These are phyloP conservation scores for Chironomus striatipennis DNA, from an alignment of 1,140 invertebrate species.

Conservation along the genomic window DNA sequence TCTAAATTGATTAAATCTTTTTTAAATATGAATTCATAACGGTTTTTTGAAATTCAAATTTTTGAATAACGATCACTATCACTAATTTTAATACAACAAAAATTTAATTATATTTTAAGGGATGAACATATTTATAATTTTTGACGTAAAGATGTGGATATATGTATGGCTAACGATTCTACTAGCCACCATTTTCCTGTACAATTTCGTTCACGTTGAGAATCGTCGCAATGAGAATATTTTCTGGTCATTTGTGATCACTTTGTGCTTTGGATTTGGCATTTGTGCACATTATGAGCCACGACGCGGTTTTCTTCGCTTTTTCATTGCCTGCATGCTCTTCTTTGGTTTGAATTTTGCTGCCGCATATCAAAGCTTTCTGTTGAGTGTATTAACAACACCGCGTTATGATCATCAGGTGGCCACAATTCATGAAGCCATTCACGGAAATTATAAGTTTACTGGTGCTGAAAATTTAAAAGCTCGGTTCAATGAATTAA, in stretches of 20 bases:
- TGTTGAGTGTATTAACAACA: slow-evolving; percentile 27
- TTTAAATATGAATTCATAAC: too few species aligned
- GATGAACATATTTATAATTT: slow-evolving; percentile 25
- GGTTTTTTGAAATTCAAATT: too few species aligned
- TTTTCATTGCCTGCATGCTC: slow-evolving; percentile 25
- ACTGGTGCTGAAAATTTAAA: slow-evolving; percentile 19
- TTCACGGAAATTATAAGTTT: neutral
- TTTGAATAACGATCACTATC: too few species aligned
- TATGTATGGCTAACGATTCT: neutral
- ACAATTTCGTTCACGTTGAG: neutral
- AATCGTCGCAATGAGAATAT: slow-evolving; percentile 14
- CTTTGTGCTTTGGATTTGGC: neutral
- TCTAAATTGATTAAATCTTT: neutral
- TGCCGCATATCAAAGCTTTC: slow-evolving; percentile 26
- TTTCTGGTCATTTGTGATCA: slow-evolving; percentile 9
- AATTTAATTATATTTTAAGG: neutral
- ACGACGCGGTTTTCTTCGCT: neutral
- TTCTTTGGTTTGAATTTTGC: slow-evolving; percentile 26
- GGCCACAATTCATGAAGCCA: slow-evolving; percentile 19
- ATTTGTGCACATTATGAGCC: slow-evolving; percentile 20
- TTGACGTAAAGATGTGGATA: neutral
- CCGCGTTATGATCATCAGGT: slow-evolving; percentile 27
- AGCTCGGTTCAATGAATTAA: neutral
- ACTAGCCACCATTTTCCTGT: neutral
- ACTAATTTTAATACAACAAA: too few species aligned